These are phyloP conservation scores for Eurystomus gularis DNA, from an alignment of 2,113 vertebrate genomes.

Conservation along the genomic window DNA sequence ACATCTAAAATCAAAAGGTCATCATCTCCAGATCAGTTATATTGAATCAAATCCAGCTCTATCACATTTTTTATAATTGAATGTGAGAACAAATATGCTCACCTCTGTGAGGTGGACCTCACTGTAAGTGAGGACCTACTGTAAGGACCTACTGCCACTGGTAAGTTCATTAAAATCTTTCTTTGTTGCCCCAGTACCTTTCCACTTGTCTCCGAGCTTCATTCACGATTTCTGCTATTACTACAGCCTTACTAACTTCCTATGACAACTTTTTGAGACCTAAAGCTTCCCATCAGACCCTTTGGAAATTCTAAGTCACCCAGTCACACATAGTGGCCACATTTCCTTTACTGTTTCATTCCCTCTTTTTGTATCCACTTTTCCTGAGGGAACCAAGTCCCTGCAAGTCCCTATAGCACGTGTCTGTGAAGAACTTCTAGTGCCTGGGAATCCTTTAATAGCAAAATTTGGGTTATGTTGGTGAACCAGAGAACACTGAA, in stretches of 20 bases:
- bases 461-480: neutral
- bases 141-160: neutral
- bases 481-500: neutral
- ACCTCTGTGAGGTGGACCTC: neutral
- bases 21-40: neutral
- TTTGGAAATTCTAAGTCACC: neutral
- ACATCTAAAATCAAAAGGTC: neutral
- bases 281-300: neutral
- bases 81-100: neutral
- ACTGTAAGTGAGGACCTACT: too few relatives aligned
- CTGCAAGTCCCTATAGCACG: neutral
- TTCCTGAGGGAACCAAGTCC: neutral
- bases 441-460: neutral
- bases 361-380: neutral
- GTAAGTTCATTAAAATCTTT: neutral
- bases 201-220: neutral
- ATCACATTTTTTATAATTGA: neutral
- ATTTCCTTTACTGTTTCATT: neutral
- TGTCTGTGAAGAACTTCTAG: neutral
- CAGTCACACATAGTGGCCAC: accelerated
- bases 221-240: neutral
- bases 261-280: neutral
- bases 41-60: neutral
- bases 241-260: neutral
- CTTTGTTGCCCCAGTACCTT: neutral